phyloP scores from a whole-genome alignment of 2,113 vertebrate species.

The Carassius auratus region DNA sequence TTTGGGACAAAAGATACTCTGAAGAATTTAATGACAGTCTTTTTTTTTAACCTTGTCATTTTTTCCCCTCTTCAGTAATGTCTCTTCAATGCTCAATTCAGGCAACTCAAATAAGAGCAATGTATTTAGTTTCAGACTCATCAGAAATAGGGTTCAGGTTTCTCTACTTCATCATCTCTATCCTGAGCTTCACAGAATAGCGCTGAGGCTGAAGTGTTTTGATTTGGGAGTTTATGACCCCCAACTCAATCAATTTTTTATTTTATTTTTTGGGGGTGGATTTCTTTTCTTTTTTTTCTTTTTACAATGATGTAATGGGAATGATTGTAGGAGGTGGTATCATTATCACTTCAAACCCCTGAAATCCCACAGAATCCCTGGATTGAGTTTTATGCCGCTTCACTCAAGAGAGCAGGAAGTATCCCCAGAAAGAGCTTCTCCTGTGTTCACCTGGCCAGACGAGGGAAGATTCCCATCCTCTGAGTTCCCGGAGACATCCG shows the following conservation, averaged over 20 bases:
- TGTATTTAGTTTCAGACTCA: constrained; percentile 48
- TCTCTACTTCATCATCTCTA: constrained; percentile 43
- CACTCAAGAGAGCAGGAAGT: constrained; percentile 69
- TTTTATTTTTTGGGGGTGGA: background rate
- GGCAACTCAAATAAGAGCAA: constrained; percentile 52
- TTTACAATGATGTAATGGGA: background rate
- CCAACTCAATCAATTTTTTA: background rate
- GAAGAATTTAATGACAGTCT: constrained; percentile 70
- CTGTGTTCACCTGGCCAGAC: constrained; percentile 52
- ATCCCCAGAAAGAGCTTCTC: constrained; percentile 70
- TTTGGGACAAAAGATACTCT: constrained; percentile 80
- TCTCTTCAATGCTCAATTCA: constrained; percentile 66
- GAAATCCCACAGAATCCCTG: constrained; percentile 6
- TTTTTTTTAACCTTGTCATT: constrained; percentile 56
- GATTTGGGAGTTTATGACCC: background rate
- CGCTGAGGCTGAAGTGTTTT: constrained; percentile 19
- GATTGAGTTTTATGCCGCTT: background rate
- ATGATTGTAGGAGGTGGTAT: background rate
- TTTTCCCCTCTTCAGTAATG: constrained; percentile 40
- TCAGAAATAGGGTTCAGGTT: constrained; percentile 43
- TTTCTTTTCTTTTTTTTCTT: background rate
- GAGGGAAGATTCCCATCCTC: constrained; percentile 68
- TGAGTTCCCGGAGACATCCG: constrained; percentile 72
- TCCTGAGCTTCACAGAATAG: constrained; percentile 26
- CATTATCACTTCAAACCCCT: background rate